Conservation (phyloP, 2,888 invertebrate species). For the Spilarctia lutea region DNA sequence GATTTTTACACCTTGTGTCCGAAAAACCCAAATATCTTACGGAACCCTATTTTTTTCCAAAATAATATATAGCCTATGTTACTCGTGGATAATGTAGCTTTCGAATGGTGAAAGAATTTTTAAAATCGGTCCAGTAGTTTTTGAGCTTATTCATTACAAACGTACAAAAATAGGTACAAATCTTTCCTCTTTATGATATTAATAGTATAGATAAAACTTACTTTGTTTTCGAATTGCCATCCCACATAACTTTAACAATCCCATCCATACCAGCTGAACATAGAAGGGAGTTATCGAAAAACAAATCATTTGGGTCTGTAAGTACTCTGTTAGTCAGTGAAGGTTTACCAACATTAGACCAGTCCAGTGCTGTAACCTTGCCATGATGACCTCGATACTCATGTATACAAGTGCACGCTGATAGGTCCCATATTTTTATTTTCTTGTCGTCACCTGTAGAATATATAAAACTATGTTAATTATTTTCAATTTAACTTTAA, state of each 20-base stretch:
- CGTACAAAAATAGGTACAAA: too few species aligned
- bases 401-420: conserved; percentile 87
- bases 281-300: conserved; percentile 79
- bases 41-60: too few species aligned
- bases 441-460: conserved; percentile 88
- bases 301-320: conserved; percentile 64
- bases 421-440: conserved; percentile 91
- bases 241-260: conserved; percentile 89
- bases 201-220: too few species aligned
- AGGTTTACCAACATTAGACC: conserved; percentile 83
- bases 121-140: too few species aligned
- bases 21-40: too few species aligned
- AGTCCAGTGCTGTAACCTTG: conserved; percentile 87
- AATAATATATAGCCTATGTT: too few species aligned
- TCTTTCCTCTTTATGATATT: too few species aligned
- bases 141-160: too few species aligned
- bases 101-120: too few species aligned
- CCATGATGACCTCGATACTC: conserved; percentile 89
- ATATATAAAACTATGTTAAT: neutral
- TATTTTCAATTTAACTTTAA: neutral
- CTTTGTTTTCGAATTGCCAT: conserved; percentile 81
- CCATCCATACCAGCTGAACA: conserved; percentile 90
- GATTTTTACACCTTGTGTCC: too few species aligned
- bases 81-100: too few species aligned
- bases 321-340: conserved; percentile 70